Evolutionary conservation across 2,113 vertebrate genomes (phyloP), one percentile per base, ranked within the genome.

Genomic region (Bubalus kerabau): DNA sequence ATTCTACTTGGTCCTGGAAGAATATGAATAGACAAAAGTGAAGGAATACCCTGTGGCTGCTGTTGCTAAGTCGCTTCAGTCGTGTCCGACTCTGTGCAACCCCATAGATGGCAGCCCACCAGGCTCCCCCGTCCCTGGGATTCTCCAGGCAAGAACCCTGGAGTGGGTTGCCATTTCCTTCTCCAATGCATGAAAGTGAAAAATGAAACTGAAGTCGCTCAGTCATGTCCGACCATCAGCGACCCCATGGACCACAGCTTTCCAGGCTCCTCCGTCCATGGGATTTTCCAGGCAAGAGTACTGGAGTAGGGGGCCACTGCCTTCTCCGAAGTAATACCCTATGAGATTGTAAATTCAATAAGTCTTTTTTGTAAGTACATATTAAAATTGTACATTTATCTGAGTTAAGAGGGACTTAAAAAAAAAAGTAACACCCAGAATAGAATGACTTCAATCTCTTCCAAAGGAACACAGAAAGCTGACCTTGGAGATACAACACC

Each of bases 391-490:
- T 90, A 90, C 28, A 84, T 94, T 96, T 94, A 52, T 93, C 23
- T 93, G 64, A 94, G 26, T 85, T 93, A 96, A 94, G 56, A 92
- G 56, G 87, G 62, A 95, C 32, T 94, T 97, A 89, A 96, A n/a
- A n/a, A 30, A 64, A 17, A 67, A 62, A 96, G 80, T 94, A 52
- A 82, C 10, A 89, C 24, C 17, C 50, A 96, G 90, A 97, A 83
- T 57, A 95, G 21, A 89, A 94, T 95, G 83, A 96, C 36, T 67
- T 91, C 89, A 98, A 6, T 87, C 56, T 94, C 57, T 96, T 96
- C 78, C 62, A 95, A 94, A 95, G 95, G 80, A 96, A 87, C 43
- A 95, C 1, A 97, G 94, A 97, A 96, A 97, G 71, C 52, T 92
- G 92, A 87, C 93, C 56, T 87, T 11, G 19, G 96, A 97, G 88